A percentile compares a stretch with the other conserved stretches of the same genome.
These are phyloP conservation scores for Nesoenas mayeri DNA, from an alignment of 2,113 vertebrate species.

Conservation along the genomic window DNA sequence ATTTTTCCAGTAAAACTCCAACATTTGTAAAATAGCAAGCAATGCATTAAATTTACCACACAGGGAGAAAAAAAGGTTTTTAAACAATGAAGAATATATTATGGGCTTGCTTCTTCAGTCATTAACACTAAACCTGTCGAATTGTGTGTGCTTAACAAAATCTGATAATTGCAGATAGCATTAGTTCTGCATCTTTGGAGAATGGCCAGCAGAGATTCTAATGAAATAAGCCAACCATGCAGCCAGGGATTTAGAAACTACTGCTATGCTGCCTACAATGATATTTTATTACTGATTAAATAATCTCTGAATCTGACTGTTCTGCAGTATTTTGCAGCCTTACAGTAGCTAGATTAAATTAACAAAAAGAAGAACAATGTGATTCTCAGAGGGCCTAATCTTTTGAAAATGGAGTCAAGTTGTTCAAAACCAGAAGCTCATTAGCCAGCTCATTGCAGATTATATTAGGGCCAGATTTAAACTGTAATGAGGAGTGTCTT, in stretches of 20 bases:
- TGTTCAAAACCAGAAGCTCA: slow-evolving; percentile 66
- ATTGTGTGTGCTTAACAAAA: slow-evolving; percentile 44
- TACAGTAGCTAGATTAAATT: slow-evolving; percentile 38
- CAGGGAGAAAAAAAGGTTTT: neutral
- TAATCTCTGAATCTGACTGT: slow-evolving; percentile 57
- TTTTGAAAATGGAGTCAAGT: slow-evolving; percentile 64
- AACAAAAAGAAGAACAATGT: slow-evolving; percentile 14
- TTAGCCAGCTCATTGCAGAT: slow-evolving; percentile 21
- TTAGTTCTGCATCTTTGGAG: slow-evolving; percentile 70
- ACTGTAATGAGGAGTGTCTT: neutral
- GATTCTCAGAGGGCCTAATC: slow-evolving; percentile 38
- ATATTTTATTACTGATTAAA: slow-evolving; percentile 67
- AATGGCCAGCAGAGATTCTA: slow-evolving; percentile 63
- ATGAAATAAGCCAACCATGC: slow-evolving; percentile 66
- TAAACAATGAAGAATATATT: neutral
- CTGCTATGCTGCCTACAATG: slow-evolving; percentile 46
- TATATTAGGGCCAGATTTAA: neutral
- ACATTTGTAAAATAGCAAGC: neutral
- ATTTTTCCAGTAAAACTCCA: neutral
- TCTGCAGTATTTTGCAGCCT: slow-evolving; percentile 41
- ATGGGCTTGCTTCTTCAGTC: slow-evolving; percentile 6
- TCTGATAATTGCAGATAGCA: slow-evolving; percentile 31
- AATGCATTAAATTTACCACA: neutral
- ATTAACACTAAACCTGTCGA: slow-evolving; percentile 45
- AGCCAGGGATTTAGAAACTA: slow-evolving; percentile 54